Evolutionary conservation across 2,113 vertebrate species (phyloP).

Genomic region (Condylura cristata): DNA sequence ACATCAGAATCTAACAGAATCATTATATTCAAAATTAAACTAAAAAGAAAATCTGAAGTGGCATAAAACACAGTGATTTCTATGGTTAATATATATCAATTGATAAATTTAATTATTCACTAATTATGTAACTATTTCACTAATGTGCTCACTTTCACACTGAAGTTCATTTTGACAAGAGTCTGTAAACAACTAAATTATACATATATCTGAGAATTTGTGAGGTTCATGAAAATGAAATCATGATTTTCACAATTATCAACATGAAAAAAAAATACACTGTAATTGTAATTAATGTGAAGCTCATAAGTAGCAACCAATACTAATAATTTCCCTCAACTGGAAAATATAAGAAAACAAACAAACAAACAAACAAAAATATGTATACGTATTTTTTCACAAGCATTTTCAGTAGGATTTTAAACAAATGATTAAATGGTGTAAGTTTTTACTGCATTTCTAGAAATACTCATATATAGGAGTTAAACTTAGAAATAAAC

Average conservation of each 20-base stretch:
- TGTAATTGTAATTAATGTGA: background rate
- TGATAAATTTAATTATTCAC: conserved; percentile 51
- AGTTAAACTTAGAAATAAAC: background rate
- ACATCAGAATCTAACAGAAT: conserved; percentile 69
- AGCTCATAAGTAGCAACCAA: conserved; percentile 28
- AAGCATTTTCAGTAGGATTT: background rate
- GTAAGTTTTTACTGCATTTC: conserved; percentile 25
- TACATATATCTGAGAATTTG: background rate
- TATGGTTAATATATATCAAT: background rate
- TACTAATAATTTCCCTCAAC: background rate
- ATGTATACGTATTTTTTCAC: background rate
- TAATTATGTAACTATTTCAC: conserved; percentile 1
- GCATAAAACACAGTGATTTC: background rate
- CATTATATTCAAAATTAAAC: conserved; percentile 77
- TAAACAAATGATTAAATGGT: background rate
- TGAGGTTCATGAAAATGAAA: background rate
- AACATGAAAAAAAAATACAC: conserved; percentile 52
- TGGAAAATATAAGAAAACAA: conserved; percentile 12
- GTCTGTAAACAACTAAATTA: conserved; percentile 28
- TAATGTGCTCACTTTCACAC: background rate
- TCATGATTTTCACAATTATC: conserved; percentile 30
- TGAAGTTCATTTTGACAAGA: conserved; percentile 42
- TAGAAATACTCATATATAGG: background rate
- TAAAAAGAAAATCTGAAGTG: conserved; percentile 74
- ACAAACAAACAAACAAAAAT: no score